phyloP scores from a whole-genome alignment of 2,888 invertebrate species.

The Andrena fulva region DNA sequence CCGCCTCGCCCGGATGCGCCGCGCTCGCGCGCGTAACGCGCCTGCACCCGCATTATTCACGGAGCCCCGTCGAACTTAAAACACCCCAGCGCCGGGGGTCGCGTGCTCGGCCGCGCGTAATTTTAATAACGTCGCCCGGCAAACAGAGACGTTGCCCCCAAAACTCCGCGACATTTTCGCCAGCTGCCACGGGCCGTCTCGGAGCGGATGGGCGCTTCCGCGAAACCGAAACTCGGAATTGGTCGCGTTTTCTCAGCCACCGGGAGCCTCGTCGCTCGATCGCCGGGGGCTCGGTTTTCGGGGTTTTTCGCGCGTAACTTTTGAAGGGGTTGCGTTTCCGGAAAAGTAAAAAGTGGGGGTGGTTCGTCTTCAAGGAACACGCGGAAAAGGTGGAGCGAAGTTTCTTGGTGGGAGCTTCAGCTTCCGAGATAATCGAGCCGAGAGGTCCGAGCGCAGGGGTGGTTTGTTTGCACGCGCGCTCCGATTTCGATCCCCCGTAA shows the following conservation, averaged over 20 bases:
- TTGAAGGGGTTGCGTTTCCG: not conserved
- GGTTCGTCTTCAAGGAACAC: not conserved
- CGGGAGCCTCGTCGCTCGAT: no score
- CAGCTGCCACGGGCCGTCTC: not conserved
- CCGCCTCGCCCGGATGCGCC: constrained; percentile 8
- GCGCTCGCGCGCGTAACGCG: constrained; percentile 28
- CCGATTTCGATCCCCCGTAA: no score
- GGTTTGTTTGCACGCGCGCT: not conserved
- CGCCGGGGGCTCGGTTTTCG: no score
- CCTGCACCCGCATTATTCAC: constrained; percentile 34
- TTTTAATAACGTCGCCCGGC: constrained; percentile 40
- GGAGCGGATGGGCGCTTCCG: not conserved
- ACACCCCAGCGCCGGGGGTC: constrained; percentile 11
- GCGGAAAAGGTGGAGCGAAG: not conserved
- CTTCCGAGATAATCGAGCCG: not conserved
- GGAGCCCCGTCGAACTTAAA: constrained; percentile 36
- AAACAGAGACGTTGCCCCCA: constrained; percentile 11
- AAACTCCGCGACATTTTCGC: constrained; percentile 29
- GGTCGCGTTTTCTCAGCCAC: no score
- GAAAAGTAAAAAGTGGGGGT: not conserved
- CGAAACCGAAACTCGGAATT: not conserved
- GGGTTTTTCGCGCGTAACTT: no score
- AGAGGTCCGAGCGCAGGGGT: not conserved
- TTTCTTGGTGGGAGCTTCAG: not conserved
- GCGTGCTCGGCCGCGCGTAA: constrained; percentile 30